Evolutionary conservation across 2,113 vertebrate genomes (phyloP), one percentile per base, ranked within the genome.

Genomic region (Empidonax alnorum): DNA sequence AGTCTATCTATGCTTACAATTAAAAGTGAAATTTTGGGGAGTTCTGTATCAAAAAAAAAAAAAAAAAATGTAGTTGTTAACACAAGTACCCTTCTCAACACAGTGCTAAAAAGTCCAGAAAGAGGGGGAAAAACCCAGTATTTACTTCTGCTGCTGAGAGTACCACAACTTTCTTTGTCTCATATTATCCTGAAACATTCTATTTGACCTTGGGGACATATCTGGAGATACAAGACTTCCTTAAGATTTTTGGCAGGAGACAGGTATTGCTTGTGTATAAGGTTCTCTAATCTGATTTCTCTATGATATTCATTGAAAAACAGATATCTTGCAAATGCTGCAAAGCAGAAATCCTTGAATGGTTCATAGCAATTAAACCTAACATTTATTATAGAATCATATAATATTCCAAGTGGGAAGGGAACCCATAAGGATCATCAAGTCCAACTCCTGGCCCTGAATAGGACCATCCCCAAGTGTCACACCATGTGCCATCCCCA

Each of bases 71-170:
- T 1, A 16, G 1, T 24, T 61, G 21, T 53, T 81, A 66, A 46
- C 4, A 59, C 12, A 35, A 58, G 7, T 20, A 52, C 20, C 27
- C 6, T 92, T 88, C 84, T 74, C n/a, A 92, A 44, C 4, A 56
- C 8, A n/a, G 37, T 31, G 8, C 8, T 74, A 55, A 19, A 30
- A 85, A 50, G 18, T 25, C 13, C 8, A n/a, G 16, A 33, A 52
- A 44, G 9, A 20, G 6, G 17, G 7, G 2, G 8, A 10, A 20
- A 69, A 28, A 1, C 3, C 0, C 6, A 42, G 2, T 66, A 50
- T 47, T 90, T 81, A 66, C 52, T 85, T 71, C n/a, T 85, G 37
- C 15, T 82, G 30, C 21, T 83, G 20, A 72, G 44, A 84, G 65
- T 67, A 61, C 3, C 9, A 82, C 2, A 1, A 42, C 6, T 61